Percentiles rank a stretch among this genome's conserved stretches.
These are phyloP conservation scores for Latrodectus elegans DNA, from an alignment of 2,888 invertebrate species.

Conservation along the genomic window DNA sequence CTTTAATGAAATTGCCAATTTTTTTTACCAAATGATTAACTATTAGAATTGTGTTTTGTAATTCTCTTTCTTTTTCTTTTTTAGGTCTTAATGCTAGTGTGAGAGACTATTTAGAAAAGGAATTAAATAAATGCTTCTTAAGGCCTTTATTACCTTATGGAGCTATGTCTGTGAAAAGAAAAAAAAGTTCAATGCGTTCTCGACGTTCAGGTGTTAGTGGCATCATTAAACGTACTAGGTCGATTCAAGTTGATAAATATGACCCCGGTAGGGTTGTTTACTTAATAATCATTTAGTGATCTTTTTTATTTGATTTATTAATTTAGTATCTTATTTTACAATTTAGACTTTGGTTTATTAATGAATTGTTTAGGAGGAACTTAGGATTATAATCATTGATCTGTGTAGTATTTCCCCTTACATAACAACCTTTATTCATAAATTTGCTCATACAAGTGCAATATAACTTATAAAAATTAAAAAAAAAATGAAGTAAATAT, in stretches of 20 bases:
- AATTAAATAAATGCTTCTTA: constrained; percentile 84
- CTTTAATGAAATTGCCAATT: background rate
- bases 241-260: constrained; percentile 85
- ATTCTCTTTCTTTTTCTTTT: constrained; percentile 70
- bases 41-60: too few species aligned
- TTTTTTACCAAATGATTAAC: background rate
- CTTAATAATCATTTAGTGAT: too few species aligned
- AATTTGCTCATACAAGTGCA: too few species aligned
- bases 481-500: too few species aligned
- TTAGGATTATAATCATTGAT: background rate
- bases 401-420: background rate
- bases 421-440: too few species aligned
- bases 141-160: constrained; percentile 63
- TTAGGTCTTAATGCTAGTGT: constrained; percentile 86
- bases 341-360: too few species aligned
- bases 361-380: background rate
- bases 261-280: constrained; percentile 74
- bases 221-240: constrained; percentile 93
- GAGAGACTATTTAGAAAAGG: constrained; percentile 89
- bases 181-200: constrained; percentile 70
- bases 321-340: too few species aligned
- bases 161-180: constrained; percentile 68
- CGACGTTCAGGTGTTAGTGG: constrained; percentile 81
- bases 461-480: too few species aligned
- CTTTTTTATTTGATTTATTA: too few species aligned